Evolutionary conservation across 2,888 invertebrate species (phyloP).

Genomic region (Plemyria rubiginata): DNA sequence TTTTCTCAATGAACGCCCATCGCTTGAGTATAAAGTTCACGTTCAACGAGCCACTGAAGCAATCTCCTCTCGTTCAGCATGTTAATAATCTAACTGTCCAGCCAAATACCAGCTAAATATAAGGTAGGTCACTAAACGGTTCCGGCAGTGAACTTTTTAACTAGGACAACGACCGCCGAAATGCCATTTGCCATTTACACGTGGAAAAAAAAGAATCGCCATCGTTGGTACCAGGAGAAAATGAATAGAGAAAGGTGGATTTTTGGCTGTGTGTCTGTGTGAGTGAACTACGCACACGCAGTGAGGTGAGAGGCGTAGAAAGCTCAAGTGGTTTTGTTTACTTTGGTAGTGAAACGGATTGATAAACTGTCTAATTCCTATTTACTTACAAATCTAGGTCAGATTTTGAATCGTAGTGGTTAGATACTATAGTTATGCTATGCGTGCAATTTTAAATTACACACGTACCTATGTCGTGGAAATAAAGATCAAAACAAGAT

Average conservation of each 20-base stretch:
- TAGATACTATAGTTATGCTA: too few relatives aligned
- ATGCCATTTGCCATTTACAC: slow-evolving; percentile 59
- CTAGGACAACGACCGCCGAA: slow-evolving; percentile 71
- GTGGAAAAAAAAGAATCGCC: slow-evolving; percentile 69
- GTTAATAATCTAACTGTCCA: slow-evolving; percentile 81
- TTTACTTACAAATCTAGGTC: slow-evolving; percentile 48
- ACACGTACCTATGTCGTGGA: too few relatives aligned
- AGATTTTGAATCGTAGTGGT: background rate
- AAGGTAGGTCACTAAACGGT: slow-evolving; percentile 83
- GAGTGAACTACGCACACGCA: slow-evolving; percentile 42
- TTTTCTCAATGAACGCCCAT: slow-evolving; percentile 14
- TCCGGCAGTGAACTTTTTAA: slow-evolving; percentile 71
- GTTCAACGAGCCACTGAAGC: slow-evolving; percentile 59
- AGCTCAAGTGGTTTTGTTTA: slow-evolving; percentile 62
- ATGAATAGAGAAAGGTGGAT: slow-evolving; percentile 74
- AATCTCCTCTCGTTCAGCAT: slow-evolving; percentile 71
- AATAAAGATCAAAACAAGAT: too few relatives aligned
- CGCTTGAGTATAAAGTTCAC: slow-evolving; percentile 26
- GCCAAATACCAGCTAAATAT: slow-evolving; percentile 75
- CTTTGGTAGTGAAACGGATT: slow-evolving; percentile 55
- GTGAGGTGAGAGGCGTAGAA: slow-evolving; percentile 64
- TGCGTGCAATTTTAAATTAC: too few relatives aligned
- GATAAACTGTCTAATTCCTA: slow-evolving; percentile 53
- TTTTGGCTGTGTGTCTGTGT: slow-evolving; percentile 47
- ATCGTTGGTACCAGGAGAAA: slow-evolving; percentile 71